These are phyloP conservation scores for Lophochroa leadbeateri DNA, from an alignment of 2,113 vertebrate species.

Conservation along the genomic window DNA sequence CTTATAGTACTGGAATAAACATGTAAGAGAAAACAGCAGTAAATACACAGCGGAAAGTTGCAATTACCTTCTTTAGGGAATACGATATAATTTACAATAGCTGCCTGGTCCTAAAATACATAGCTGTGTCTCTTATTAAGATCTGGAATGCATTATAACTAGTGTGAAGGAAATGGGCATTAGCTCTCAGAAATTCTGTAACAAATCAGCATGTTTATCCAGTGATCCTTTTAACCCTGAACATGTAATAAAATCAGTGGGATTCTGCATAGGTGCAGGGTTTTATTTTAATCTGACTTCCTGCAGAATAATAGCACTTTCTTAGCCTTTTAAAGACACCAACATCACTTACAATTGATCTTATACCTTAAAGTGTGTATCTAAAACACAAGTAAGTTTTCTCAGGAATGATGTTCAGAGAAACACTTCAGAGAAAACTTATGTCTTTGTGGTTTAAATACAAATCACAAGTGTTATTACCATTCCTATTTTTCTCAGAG, in stretches of 20 bases:
- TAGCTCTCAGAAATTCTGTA: constrained; percentile 35
- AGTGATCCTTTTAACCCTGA: constrained; percentile 28
- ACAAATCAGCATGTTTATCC: constrained; percentile 24
- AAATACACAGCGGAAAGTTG: not conserved
- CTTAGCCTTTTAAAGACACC: not conserved
- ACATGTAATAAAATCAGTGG: constrained; percentile 29
- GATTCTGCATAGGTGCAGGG: not conserved
- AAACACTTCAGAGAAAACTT: not conserved
- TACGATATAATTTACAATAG: constrained; percentile 17
- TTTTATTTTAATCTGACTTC: constrained; percentile 25
- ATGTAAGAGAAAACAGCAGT: constrained; percentile 2
- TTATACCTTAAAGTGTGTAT: not conserved
- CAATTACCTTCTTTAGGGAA: constrained; percentile 16
- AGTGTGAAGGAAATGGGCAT: not conserved
- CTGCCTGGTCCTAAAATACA: not conserved
- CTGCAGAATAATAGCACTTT: not conserved
- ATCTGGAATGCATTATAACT: constrained; percentile 26
- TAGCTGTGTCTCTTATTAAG: constrained; percentile 33
- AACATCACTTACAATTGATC: not conserved
- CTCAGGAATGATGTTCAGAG: not conserved
- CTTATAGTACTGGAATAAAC: constrained; percentile 7
- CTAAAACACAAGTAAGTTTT: not conserved
- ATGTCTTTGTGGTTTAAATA: not conserved
- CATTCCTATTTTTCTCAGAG: not conserved
- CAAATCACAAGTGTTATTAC: constrained; percentile 1